Percentiles rank a stretch among this genome's conserved stretches.
Conservation (phyloP, 1,140 invertebrate species). For the Trichonephila clavipes region DNA sequence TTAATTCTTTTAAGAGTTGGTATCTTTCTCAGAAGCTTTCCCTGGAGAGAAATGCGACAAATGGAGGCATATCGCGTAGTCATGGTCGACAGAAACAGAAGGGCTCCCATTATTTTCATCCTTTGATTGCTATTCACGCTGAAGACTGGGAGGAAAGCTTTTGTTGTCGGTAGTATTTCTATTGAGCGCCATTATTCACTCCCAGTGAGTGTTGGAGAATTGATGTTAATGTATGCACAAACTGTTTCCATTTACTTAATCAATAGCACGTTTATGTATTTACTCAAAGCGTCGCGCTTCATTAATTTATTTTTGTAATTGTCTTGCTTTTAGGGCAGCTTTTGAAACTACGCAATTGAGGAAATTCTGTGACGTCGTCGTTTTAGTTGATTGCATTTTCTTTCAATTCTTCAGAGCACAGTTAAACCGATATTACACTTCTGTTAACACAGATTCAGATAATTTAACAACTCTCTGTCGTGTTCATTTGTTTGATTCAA, state of each 20-base stretch:
- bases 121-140: slow-evolving; percentile 18
- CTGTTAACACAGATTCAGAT: not conserved
- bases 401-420: not conserved
- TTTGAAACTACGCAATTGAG: not conserved
- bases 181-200: slow-evolving; percentile 41
- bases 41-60: slow-evolving; percentile 18
- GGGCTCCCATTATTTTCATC: slow-evolving; percentile 25
- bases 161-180: not conserved
- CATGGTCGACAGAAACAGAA: slow-evolving; percentile 4
- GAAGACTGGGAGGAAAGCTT: slow-evolving; percentile 17
- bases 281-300: slow-evolving; percentile 13
- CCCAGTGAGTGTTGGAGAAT: not conserved
- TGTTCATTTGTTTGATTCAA: too few relatives aligned
- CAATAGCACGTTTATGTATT: slow-evolving; percentile 54
- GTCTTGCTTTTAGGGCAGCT: not conserved
- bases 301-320: slow-evolving; percentile 20
- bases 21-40: not conserved
- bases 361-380: not conserved
- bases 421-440: not conserved
- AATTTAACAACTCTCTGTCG: not conserved
- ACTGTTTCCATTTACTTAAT: slow-evolving; percentile 54
- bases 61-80: slow-evolving; percentile 39
- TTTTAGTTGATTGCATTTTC: not conserved
- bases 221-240: slow-evolving; percentile 30
- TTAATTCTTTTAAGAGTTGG: slow-evolving; percentile 35